A percentile compares a stretch with the other conserved stretches of the same genome.
phyloP scores from a whole-genome alignment of 2,797 vertebrate species.

The Menidia menidia region DNA sequence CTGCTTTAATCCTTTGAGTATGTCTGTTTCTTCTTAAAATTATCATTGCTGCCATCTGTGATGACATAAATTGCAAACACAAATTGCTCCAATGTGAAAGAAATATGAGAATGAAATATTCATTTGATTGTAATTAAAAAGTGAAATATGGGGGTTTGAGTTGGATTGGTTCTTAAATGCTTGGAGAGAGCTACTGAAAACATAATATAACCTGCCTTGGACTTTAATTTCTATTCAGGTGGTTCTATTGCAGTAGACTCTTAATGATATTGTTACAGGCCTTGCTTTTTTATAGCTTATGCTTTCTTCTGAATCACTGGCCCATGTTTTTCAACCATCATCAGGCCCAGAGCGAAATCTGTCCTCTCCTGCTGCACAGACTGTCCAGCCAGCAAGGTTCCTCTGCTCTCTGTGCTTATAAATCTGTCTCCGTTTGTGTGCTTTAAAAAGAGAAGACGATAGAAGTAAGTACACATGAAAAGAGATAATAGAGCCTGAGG shows the following conservation, averaged over 20 bases:
- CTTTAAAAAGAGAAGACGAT: conserved; percentile 23
- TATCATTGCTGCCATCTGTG: no score
- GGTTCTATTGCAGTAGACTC: not conserved
- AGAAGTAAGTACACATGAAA: conserved; percentile 23
- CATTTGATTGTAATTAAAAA: no score
- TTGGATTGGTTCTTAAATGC: no score
- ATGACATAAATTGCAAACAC: no score
- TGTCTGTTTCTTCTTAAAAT: no score
- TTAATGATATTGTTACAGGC: conserved; percentile 25
- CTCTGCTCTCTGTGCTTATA: conserved; percentile 22
- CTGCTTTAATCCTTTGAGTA: no score
- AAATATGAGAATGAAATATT: no score
- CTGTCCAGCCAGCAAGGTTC: conserved; percentile 13
- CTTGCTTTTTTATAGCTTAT: conserved; percentile 10
- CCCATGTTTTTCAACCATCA: conserved; percentile 37
- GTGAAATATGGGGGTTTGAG: no score
- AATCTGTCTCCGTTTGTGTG: conserved; percentile 16
- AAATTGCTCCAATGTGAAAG: no score
- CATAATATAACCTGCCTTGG: not conserved
- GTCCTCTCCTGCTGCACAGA: conserved; percentile 21
- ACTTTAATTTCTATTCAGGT: conserved; percentile 10
- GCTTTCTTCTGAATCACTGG: conserved; percentile 61
- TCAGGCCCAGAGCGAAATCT: conserved; percentile 51
- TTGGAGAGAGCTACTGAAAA: no score
- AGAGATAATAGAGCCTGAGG: conserved; percentile 54